Evolutionary conservation across 2,797 vertebrate genomes (phyloP).

Genomic region (Avahi laniger): DNA sequence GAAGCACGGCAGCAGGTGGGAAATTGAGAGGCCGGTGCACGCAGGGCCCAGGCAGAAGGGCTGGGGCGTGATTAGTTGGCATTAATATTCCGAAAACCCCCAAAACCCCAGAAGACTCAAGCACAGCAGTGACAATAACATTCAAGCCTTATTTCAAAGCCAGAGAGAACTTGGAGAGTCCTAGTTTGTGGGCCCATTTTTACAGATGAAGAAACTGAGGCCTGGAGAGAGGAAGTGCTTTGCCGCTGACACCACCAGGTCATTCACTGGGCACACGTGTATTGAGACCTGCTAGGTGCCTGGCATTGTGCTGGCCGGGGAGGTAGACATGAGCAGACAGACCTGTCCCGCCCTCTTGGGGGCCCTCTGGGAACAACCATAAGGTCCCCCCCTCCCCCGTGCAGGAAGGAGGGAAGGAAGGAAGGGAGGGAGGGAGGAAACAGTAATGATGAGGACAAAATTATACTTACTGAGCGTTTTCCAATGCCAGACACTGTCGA

Average conservation of each 20-base stretch:
- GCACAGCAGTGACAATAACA: rapidly evolving
- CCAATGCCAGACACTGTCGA: neutral
- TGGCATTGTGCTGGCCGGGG: neutral
- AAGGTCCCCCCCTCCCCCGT: rapidly evolving
- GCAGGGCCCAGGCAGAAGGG: neutral
- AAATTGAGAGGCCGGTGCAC: neutral
- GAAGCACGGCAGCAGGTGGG: neutral
- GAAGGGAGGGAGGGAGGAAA: neutral
- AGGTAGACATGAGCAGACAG: neutral
- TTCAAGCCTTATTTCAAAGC: neutral
- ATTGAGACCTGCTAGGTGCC: neutral
- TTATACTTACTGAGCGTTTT: neutral
- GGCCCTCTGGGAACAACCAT: neutral
- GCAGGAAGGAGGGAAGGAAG: neutral
- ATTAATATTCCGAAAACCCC: no score
- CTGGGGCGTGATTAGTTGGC: no score
- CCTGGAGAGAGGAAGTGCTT: neutral
- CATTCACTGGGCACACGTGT: neutral
- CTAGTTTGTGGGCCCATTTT: neutral
- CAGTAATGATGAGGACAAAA: neutral
- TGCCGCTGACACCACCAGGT: no score
- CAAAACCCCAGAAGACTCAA: neutral
- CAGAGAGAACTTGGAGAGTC: no score
- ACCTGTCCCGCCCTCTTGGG: neutral
- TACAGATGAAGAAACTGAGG: neutral